Conservation (phyloP, 2,888 invertebrate species). For the Piscicola geometra region DNA sequence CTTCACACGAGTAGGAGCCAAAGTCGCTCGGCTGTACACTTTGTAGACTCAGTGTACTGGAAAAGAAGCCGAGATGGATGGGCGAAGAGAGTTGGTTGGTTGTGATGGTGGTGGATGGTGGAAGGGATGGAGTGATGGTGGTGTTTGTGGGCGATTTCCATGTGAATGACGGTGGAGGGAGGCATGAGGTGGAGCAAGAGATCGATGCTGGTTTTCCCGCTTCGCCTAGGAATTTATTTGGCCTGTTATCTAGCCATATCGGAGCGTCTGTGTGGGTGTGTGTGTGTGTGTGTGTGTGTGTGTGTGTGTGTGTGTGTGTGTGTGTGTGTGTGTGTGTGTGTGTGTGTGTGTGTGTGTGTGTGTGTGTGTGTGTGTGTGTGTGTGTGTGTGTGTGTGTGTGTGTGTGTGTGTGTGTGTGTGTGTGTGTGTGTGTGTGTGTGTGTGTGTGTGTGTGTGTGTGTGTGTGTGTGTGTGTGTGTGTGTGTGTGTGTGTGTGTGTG, state of each 20-base stretch:
- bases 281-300: slow-evolving; percentile 1
- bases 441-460: no score
- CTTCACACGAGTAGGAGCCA: neutral
- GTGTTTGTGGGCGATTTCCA: neutral
- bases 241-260: neutral
- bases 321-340: neutral
- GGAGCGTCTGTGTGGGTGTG: slow-evolving; percentile 12
- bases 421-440: no score
- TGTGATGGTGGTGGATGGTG: neutral
- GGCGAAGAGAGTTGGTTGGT: neutral
- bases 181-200: no score
- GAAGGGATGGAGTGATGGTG: neutral
- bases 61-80: neutral
- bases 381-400: neutral
- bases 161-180: neutral
- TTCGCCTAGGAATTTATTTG: neutral
- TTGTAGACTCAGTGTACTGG: neutral
- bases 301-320: slow-evolving; percentile 1
- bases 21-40: neutral
- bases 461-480: no score
- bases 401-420: neutral
- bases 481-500: no score
- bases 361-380: neutral
- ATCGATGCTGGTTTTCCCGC: neutral
- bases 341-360: slow-evolving; percentile 20